Evolutionary conservation across 2,888 invertebrate species (phyloP), one percentile per base, ranked within the genome.

Genomic region (Tenthredo mesomela): DNA sequence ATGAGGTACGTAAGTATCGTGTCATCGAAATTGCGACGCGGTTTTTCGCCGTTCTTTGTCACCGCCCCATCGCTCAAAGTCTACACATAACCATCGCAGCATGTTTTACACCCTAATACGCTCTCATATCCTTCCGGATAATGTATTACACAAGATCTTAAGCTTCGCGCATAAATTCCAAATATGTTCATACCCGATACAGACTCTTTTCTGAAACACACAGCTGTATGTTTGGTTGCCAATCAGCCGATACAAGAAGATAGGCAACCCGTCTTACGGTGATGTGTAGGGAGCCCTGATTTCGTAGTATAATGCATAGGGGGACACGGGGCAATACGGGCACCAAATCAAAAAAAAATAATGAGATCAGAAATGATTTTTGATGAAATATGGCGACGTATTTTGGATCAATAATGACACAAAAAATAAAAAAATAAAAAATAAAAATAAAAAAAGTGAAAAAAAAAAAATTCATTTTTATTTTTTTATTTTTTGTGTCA

Each of bases 21-120:
- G 61, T 25, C 61, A 61, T 61, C 25, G 25, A 61, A 61, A 61
- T 61, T 61, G 61, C 25, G 25, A 61, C 61, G 25, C 61, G 61
- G 61, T 61, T 61, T 54, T 61, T 61, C 61, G 10, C 61, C 61
- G 21, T 61, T 61, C 61, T 61, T 61, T 21, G 61, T 61, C 25
- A 4, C 61, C 61, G 2, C 61, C 25, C 3, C 25, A 61, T 61
- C 25, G 61, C 61, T 61, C 61, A 61, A 61, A 21, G 21, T 61
- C 25, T 10, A 21, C 61, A 25, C 25, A 61, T 25, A 25, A 61
- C 25, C 61, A 25, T 21, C 25, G 25, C 61, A 25, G 21, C 25
- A 25, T 21, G 21, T 61, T 61, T 25, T 25, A 25, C 25, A 61
- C 12, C 61, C 25, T 61, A 25, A 25, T 61, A 61, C 12, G 10